Conservation (phyloP, 2,797 vertebrate species). For the Neosilurus hyrtlii region DNA sequence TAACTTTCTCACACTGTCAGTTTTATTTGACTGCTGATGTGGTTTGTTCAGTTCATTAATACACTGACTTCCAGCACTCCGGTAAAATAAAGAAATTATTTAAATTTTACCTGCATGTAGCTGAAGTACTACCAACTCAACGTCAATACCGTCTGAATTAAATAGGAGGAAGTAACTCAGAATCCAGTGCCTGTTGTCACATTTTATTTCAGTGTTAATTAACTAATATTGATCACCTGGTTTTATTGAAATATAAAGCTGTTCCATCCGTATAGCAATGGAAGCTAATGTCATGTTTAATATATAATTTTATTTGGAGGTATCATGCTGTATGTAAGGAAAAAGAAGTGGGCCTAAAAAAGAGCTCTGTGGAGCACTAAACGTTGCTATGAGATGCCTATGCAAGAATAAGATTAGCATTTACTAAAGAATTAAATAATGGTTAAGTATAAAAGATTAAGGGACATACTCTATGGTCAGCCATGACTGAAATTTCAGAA, state of each 20-base stretch:
- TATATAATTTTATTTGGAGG: background rate
- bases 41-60: conserved; percentile 1
- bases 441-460: background rate
- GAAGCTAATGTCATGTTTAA: background rate
- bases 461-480: background rate
- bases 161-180: background rate
- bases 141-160: background rate
- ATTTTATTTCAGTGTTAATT: background rate
- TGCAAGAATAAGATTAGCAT: background rate
- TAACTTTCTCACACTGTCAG: conserved; percentile 9
- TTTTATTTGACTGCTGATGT: background rate
- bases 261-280: background rate
- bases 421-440: background rate
- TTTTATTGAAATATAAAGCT: background rate
- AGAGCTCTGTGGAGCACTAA: background rate
- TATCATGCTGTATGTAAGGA: background rate
- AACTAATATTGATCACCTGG: background rate
- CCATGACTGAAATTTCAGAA: no score
- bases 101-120: background rate
- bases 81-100: background rate
- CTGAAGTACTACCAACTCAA: background rate
- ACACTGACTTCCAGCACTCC: background rate
- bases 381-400: background rate
- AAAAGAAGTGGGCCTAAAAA: background rate
- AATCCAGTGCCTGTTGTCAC: background rate